Percentiles rank a stretch among this genome's conserved stretches.
Conservation (phyloP, 2,113 vertebrate genomes). For the Falco punctatus region DNA sequence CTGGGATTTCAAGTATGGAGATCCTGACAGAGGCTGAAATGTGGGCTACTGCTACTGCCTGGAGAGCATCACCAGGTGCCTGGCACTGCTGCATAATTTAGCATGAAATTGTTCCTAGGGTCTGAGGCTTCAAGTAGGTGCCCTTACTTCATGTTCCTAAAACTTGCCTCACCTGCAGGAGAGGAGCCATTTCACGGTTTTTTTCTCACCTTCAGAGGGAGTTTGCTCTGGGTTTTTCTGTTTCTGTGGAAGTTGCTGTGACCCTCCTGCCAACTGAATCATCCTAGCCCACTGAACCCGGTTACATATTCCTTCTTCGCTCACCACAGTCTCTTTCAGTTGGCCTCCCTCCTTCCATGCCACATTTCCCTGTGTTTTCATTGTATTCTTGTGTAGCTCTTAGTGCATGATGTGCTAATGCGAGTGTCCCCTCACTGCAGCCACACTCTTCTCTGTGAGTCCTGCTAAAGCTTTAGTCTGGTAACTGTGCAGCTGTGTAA, state of each 20-base stretch:
- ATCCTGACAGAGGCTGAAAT: not conserved
- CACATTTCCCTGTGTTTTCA: not conserved
- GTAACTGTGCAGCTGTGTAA: not conserved
- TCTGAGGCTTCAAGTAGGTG: not conserved
- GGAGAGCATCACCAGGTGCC: not conserved
- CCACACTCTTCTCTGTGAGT: not conserved
- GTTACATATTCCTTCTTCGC: not conserved
- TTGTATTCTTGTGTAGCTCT: not conserved
- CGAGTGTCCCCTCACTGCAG: not conserved
- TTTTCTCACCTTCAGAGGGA: too few species aligned
- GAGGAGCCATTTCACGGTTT: too few species aligned
- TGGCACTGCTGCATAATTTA: not conserved
- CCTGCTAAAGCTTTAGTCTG: not conserved
- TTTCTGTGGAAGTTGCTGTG: not conserved
- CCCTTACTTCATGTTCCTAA: not conserved
- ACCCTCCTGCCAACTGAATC: not conserved
- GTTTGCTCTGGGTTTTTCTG: not conserved
- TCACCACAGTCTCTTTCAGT: not conserved
- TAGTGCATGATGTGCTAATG: rapidly evolving
- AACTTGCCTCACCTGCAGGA: not conserved
- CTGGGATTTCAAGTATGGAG: not conserved
- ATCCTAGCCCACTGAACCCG: not conserved
- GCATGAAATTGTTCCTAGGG: not conserved
- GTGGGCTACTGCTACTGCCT: rapidly evolving
- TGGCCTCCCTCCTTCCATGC: not conserved